Conservation (phyloP, 1,140 invertebrate species). For the Adelges cooleyi region DNA sequence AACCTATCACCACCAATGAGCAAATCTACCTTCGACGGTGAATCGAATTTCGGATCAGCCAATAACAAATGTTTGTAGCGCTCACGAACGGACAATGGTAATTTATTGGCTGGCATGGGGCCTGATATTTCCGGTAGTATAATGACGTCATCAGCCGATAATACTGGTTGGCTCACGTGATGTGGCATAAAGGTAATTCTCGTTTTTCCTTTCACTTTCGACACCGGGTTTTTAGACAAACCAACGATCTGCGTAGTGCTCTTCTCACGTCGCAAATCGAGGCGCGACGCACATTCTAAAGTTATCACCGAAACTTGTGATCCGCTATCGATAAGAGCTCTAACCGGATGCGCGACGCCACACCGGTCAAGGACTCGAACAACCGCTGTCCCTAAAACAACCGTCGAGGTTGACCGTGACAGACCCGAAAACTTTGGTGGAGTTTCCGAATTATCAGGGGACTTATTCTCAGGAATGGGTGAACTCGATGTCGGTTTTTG, state of each 20-base stretch:
- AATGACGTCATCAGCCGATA: background rate
- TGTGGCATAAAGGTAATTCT: background rate
- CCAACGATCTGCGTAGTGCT: background rate
- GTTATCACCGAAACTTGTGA: background rate
- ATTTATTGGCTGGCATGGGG: background rate
- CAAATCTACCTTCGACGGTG: background rate
- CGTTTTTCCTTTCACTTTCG: background rate
- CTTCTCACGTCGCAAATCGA: background rate
- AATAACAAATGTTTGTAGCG: background rate
- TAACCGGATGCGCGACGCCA: background rate
- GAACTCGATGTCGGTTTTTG: too few relatives aligned
- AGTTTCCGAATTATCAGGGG: too few relatives aligned
- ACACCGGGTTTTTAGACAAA: background rate
- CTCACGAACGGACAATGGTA: background rate
- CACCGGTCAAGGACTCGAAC: background rate
- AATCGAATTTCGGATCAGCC: background rate
- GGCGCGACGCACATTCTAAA: background rate
- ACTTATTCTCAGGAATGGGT: too few relatives aligned
- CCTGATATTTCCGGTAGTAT: background rate
- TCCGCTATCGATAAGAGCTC: background rate
- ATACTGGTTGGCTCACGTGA: background rate
- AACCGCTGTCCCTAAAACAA: background rate
- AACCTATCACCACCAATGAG: background rate
- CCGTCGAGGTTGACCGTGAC: background rate
- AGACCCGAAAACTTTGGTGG: background rate